Conservation (phyloP, 2,888 invertebrate genomes). For the Microchrysa polita region DNA sequence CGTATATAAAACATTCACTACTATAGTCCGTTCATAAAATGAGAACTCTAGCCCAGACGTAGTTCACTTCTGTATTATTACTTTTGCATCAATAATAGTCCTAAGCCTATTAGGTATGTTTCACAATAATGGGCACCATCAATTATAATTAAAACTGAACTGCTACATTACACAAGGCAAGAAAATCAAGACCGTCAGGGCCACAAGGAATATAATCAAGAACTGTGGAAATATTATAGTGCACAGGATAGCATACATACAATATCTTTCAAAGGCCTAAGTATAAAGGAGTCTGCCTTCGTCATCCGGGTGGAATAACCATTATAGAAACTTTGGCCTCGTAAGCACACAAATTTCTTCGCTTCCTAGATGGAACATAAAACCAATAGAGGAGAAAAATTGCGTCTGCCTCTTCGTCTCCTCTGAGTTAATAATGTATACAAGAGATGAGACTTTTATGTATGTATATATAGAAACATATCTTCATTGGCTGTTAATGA, state of each 20-base stretch:
- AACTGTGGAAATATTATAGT: neutral
- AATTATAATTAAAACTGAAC: constrained; percentile 44
- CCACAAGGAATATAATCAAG: constrained; percentile 10
- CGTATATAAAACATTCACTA: too few relatives aligned
- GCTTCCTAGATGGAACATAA: neutral
- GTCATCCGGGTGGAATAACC: neutral
- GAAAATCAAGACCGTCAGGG: constrained; percentile 11
- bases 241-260: neutral
- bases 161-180: constrained; percentile 31
- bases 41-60: neutral
- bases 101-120: constrained; percentile 39
- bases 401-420: constrained; percentile 26
- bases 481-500: constrained; percentile 44
- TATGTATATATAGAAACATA: constrained; percentile 23
- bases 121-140: constrained; percentile 36
- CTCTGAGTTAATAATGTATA: constrained; percentile 42
- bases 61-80: neutral
- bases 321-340: constrained; percentile 30
- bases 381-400: constrained; percentile 32
- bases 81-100: constrained; percentile 34
- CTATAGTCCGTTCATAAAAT: neutral
- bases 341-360: neutral
- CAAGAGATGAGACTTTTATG: constrained; percentile 15
- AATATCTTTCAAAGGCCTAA: constrained; percentile 4
- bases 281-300: constrained; percentile 6